Evolutionary conservation across 2,888 invertebrate species (phyloP).

Genomic region (Aphodius granarius): DNA sequence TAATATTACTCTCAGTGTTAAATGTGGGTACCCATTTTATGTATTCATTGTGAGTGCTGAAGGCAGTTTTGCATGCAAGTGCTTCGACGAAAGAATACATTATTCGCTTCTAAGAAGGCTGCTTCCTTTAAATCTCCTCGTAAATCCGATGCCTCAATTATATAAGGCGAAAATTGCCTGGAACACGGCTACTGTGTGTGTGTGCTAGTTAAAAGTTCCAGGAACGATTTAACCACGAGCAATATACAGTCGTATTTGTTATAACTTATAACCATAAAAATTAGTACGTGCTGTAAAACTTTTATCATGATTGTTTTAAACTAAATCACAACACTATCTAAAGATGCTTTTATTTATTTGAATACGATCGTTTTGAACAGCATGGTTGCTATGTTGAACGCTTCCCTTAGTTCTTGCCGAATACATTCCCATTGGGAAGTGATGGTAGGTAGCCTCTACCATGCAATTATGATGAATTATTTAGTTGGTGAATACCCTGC

Average conservation of each 20-base stretch:
- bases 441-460: too few species aligned
- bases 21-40: not conserved
- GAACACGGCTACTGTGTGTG: not conserved
- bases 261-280: not conserved
- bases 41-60: not conserved
- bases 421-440: not conserved
- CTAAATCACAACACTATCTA: not conserved
- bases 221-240: not conserved
- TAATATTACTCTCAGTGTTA: not conserved
- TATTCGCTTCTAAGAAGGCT: not conserved
- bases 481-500: not conserved
- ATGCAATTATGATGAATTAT: not conserved
- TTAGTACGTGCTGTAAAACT: not conserved
- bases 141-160: not conserved
- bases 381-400: not conserved
- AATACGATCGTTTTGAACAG: not conserved
- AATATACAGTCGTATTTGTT: not conserved
- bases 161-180: not conserved
- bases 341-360: too few species aligned
- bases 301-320: not conserved
- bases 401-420: not conserved
- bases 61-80: not conserved
- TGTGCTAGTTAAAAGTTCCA: not conserved
- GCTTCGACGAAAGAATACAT: not conserved
- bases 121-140: not conserved